These are phyloP conservation scores for Propithecus coquereli DNA, from an alignment of 2,113 vertebrate genomes.

Conservation along the genomic window DNA sequence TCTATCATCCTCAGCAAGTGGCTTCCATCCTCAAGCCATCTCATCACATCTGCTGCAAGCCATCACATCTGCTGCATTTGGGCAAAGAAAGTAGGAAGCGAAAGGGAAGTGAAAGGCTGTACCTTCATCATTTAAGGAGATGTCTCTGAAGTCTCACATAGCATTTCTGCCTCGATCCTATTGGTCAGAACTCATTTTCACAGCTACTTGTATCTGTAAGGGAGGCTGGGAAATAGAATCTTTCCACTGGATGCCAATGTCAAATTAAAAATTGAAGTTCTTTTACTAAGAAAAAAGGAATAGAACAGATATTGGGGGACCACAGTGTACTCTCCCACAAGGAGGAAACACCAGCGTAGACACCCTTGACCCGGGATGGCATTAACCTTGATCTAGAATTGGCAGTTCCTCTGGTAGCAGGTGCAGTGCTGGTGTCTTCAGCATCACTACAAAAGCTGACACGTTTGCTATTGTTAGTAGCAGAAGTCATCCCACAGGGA, in stretches of 20 bases:
- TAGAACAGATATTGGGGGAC: background rate
- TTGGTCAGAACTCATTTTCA: background rate
- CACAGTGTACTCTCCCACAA: background rate
- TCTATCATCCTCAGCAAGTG: background rate
- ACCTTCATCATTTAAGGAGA: background rate
- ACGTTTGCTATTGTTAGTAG: background rate
- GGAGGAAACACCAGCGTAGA: background rate
- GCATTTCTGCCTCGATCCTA: background rate
- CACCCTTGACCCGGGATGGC: no score
- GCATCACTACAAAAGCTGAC: background rate
- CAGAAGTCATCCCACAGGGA: background rate
- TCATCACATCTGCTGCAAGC: background rate
- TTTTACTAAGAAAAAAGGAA: background rate
- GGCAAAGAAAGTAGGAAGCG: background rate
- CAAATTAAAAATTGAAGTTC: background rate
- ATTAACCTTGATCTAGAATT: background rate
- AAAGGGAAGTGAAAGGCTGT: background rate
- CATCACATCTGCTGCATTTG: background rate
- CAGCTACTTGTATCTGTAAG: background rate
- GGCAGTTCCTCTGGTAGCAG: background rate
- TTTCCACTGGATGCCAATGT: background rate
- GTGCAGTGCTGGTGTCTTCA: background rate
- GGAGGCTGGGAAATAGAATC: background rate
- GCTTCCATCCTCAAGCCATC: background rate
- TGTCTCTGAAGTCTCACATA: background rate